A percentile compares a stretch with the other conserved stretches of the same genome.
Conservation (phyloP, 2,113 vertebrate genomes). For the Ramphastos sulfuratus region DNA sequence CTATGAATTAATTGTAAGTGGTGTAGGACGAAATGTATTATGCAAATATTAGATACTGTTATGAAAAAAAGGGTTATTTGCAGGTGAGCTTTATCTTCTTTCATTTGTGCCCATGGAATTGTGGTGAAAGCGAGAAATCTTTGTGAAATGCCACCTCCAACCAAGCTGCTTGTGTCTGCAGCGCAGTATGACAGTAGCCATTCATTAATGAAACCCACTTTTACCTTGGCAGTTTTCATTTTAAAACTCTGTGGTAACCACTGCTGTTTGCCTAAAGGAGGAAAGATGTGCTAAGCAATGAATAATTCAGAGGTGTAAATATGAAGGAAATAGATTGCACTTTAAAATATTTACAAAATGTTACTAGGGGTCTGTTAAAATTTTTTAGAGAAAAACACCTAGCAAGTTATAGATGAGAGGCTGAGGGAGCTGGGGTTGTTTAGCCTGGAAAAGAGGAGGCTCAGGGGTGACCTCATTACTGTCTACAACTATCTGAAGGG, state of each 20-base stretch:
- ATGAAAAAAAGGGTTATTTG: not conserved
- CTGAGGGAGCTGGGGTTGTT: too few relatives aligned
- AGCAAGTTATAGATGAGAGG: not conserved
- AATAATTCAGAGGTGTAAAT: conserved; percentile 25
- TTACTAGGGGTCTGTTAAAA: not conserved
- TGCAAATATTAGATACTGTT: not conserved
- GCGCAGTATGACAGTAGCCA: not conserved
- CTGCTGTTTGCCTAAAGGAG: conserved; percentile 21
- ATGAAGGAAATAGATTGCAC: conserved; percentile 49
- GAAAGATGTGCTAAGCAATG: conserved; percentile 2
- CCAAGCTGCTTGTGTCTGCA: not conserved
- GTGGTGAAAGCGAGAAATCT: not conserved
- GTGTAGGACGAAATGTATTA: not conserved
- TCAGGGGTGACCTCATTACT: too few relatives aligned
- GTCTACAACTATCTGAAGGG: too few relatives aligned
- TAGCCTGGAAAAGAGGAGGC: too few relatives aligned
- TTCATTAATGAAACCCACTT: conserved; percentile 26
- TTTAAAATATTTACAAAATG: conserved; percentile 72
- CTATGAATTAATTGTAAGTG: not conserved
- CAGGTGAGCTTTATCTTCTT: not conserved
- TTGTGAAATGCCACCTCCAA: not conserved
- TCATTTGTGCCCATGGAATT: not conserved
- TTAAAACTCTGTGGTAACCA: conserved; percentile 8
- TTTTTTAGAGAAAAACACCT: not conserved
- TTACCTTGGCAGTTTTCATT: conserved; percentile 22